Base-by-base conservation (phyloP, 2,797 vertebrate genomes). In the Anolis apletophallus region DNA sequence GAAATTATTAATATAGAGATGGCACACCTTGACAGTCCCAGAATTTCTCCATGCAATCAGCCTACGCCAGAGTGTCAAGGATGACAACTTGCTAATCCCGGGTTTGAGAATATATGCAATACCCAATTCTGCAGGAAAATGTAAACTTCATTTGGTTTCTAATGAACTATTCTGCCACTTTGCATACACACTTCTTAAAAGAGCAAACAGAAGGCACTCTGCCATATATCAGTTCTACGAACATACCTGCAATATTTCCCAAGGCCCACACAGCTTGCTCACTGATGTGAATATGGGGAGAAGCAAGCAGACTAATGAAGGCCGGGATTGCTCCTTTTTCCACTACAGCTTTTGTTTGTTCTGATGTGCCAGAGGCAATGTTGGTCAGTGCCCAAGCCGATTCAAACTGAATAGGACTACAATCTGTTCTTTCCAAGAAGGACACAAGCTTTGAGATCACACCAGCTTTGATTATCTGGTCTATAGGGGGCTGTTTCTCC, bases 181-280 rank as follows among this genome's bases (percentile, higher is more conserved):
- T 68, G 57, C 7, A 79, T 40, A 40, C 0, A 21, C 17, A 13
- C 34, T 54, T 40, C 23, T 59, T 83, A 12, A 19, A 73, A 67
- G 74, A 73, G 68, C 11, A 1, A 69, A 7, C 34, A 72, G 36
- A 0, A 73, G 5, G 10, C 1, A 21, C 11, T 73, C 36, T 50
- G 23, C 32, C 29, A 10, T 29, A 11, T 21, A n/a, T 16, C 61
- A 74, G 19, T 6, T 76, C 26, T 46, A 83, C 52, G 21, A 29
- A 93, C 91, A 89, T 96, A 99, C 98, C 99, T 94, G 98, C 99
- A 83, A 99, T 99, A 83, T 99, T 99, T 88, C 99, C 99, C 1
- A 99, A 92, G 1, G 99, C 99, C 99, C 99, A 99, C 26, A 99
- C 97, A 0, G 99, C 99, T 92, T 99, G 99, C 93, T 99, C 99